Percentiles rank a stretch among this genome's conserved stretches.
Conservation (phyloP, 2,797 vertebrate species). For the Ptychadena robeensis region DNA sequence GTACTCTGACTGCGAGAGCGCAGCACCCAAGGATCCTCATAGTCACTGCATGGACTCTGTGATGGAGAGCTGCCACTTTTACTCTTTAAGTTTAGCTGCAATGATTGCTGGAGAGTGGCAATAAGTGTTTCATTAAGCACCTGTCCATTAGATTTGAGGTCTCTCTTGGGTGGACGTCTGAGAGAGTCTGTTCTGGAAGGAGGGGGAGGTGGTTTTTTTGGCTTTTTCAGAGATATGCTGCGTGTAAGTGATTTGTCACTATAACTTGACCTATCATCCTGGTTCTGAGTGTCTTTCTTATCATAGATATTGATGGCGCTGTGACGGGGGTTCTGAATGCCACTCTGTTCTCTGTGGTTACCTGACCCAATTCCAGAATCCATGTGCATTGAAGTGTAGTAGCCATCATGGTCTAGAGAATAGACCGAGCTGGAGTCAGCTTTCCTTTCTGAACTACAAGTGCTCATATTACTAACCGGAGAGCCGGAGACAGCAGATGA, state of each 20-base stretch:
- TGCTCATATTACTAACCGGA: slow-evolving; percentile 84
- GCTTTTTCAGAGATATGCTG: slow-evolving; percentile 92
- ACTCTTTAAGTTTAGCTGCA: slow-evolving; percentile 85
- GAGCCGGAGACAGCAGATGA: slow-evolving; percentile 79
- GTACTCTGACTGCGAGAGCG: slow-evolving; percentile 93
- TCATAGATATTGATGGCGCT: slow-evolving; percentile 85
- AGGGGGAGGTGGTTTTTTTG: slow-evolving; percentile 90
- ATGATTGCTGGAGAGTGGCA: slow-evolving; percentile 90
- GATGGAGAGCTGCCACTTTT: slow-evolving; percentile 84
- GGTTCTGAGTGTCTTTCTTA: slow-evolving; percentile 74
- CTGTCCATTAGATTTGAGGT: slow-evolving; percentile 76
- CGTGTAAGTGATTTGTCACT: slow-evolving; percentile 84
- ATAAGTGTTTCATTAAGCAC: slow-evolving; percentile 89
- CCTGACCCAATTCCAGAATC: slow-evolving; percentile 81
- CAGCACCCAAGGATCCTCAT: slow-evolving; percentile 92
- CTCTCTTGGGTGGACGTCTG: slow-evolving; percentile 81
- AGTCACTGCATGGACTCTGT: slow-evolving; percentile 93
- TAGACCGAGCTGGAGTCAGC: slow-evolving; percentile 86
- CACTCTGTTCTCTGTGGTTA: slow-evolving; percentile 72
- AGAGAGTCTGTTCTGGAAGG: slow-evolving; percentile 94
- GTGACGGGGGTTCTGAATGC: slow-evolving; percentile 80
- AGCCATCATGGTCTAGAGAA: slow-evolving; percentile 88
- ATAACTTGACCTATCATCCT: slow-evolving; percentile 76
- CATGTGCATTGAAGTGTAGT: slow-evolving; percentile 81
- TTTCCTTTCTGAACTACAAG: slow-evolving; percentile 83